Base-by-base conservation (phyloP, 2,888 invertebrate genomes). In the Melangyna quadrimaculata region DNA sequence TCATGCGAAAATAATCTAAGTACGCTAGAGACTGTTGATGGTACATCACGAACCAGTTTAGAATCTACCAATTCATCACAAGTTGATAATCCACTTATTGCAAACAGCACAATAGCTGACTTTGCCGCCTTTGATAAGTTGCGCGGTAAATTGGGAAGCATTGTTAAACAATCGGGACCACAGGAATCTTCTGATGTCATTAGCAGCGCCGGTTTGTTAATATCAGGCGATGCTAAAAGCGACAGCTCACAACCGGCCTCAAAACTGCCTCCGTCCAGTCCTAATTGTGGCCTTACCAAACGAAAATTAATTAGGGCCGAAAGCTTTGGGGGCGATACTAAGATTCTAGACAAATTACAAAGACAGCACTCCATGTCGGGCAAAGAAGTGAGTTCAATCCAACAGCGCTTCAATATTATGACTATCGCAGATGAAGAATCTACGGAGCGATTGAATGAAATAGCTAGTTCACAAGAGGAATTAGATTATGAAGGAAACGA, bases 321-420 rank as follows among this genome's bases (percentile, higher is more conserved):
- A 89, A 96, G 96, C 90, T 96, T 95, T 91, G 96, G 95, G 0
- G 95, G 95, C n/a, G 96, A 96, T 90, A 95, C 95, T 7, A 95
- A 96, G 89, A 95, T 96, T 40, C 92, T 96, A 37, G 95, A 95
- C 88, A 96, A 95, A 89, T 91, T 95, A 57, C 95, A 95, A 89
- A 93, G 94, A 89, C 92, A 94, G 74, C 89, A 90, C 79, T 89
- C 90, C 22, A 79, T 89, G 35, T 78, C 88, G 27, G 74, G 71
- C 10, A 89, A 88, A 83, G 88, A 78, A 40, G 87, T 37, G 6
- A 59, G 35, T 45, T 59, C 71, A 37, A 70, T 87, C 55, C 87
- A 88, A 67, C 88, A 89, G 19, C 89, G 90, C 37, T 89, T 90
- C 57, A 91, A 90, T 77, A 90, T 91, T 45, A 91, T 92, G 88